Base-by-base conservation (phyloP, 2,797 vertebrate genomes). In the Rhyacichthys aspro region DNA sequence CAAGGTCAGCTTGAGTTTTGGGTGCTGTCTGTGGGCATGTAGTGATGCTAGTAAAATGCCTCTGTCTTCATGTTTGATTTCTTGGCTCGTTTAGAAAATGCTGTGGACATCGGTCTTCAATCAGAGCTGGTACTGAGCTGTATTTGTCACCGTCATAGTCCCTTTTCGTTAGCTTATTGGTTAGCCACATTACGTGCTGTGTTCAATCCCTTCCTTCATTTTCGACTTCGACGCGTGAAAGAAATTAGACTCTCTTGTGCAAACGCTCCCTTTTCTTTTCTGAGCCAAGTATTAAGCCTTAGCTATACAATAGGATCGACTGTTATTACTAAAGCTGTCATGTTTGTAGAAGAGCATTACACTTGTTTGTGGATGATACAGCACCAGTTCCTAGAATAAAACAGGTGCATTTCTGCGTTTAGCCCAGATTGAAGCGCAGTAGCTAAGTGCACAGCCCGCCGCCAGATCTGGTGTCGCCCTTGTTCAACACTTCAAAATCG, bases 1-100 rank as follows among this genome's bases (percentile, higher is more conserved):
- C 89, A 91, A 91, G 89, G 89, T 91, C 89, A 91, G 89, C 88
- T 87, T 89, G 55, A 67, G 52, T 76, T 64, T 53, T 45, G 15
- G 39, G 34, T 82, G 72, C 5, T 19, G 48, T 49, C 50, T 5
- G 23, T 60, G 23, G 43, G 58, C 44, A 9, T 14, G 8, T 16
- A 0, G n/a, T 11, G 5, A 17, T 39, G 1, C 11, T 4, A 2
- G 17, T 18, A 11, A 32, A 48, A 68, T 11, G 17, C 8, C 28
- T 15, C 17, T 28, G 2, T 16, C 5, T 19, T 45, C 32, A 2
- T 46, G 9, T 39, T 28, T 23, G 17, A 8, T 7, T 16, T 19
- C 10, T 28, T 34, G 15, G 12, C n/a, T 44, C 14, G 3, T 59
- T 44, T 37, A 23, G 18, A 42, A 19, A 39, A n/a, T 59, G 44